Evolutionary conservation across 1,140 invertebrate species (phyloP).

Genomic region (Spodoptera litura): DNA sequence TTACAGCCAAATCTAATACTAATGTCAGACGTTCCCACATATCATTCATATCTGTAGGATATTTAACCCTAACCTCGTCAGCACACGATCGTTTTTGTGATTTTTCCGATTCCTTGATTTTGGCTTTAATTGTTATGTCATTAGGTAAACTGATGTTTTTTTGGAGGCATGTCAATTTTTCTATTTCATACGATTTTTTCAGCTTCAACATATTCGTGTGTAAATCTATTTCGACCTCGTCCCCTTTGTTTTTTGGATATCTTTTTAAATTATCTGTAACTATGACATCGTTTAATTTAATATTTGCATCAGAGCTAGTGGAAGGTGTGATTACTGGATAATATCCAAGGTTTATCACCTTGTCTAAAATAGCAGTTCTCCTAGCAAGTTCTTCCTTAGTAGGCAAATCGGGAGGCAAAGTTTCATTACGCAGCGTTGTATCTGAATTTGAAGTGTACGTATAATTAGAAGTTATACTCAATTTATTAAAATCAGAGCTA

Average conservation of each 20-base stretch:
- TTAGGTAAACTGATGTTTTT: conserved; percentile 61
- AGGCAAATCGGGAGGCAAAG: not conserved
- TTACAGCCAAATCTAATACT: conserved; percentile 65
- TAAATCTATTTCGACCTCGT: conserved; percentile 11
- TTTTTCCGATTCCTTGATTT: conserved; percentile 57
- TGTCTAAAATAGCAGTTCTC: conserved; percentile 45
- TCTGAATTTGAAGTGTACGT: conserved; percentile 52
- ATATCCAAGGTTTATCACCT: conserved; percentile 58
- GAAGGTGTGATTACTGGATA: conserved; percentile 52
- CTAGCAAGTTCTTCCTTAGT: not conserved
- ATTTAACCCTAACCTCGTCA: conserved; percentile 54
- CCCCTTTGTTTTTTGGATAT: conserved; percentile 46
- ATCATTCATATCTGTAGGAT: conserved; percentile 58
- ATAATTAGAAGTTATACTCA: conserved; percentile 46
- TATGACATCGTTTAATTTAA: conserved; percentile 21
- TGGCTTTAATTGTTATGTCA: conserved; percentile 58
- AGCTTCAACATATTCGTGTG: conserved; percentile 52
- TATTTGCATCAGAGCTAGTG: conserved; percentile 40
- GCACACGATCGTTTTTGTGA: conserved; percentile 56
- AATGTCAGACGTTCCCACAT: conserved; percentile 67
- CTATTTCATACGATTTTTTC: conserved; percentile 53
- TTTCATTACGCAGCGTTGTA: not conserved
- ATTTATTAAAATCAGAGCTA: conserved; percentile 59
- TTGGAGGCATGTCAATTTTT: conserved; percentile 31
- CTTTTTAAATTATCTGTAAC: conserved; percentile 5